phyloP scores from a whole-genome alignment of 2,888 invertebrate species.

The Mayetiola destructor region DNA sequence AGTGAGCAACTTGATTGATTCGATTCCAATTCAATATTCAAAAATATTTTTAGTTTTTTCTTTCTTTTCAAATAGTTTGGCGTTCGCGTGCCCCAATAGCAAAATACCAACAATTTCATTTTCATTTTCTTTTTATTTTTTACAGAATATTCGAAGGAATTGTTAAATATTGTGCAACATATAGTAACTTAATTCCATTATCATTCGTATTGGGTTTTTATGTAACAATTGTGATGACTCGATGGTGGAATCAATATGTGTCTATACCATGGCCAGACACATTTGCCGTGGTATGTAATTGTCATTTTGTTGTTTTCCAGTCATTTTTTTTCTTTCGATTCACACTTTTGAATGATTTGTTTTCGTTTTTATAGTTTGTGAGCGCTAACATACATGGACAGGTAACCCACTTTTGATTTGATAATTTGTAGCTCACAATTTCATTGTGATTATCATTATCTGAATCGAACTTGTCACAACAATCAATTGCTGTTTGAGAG shows the following conservation, averaged over 20 bases:
- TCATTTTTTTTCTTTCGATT: no score
- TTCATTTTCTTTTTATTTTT: conserved; percentile 19
- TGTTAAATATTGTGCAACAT: conserved; percentile 70
- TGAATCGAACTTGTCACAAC: no score
- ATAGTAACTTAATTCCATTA: conserved; percentile 75
- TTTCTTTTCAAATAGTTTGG: no score
- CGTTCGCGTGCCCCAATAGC: no score
- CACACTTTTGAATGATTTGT: no score
- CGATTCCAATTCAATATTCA: neutral
- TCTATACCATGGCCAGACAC: conserved; percentile 66
- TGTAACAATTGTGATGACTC: conserved; percentile 79
- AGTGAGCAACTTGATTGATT: conserved; percentile 36
- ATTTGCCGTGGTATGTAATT: no score
- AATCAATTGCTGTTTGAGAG: no score
- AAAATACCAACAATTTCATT: neutral
- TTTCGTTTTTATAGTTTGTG: no score
- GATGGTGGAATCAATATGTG: conserved; percentile 79
- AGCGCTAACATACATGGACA: conserved; percentile 71
- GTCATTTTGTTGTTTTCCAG: no score
- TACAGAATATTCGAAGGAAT: conserved; percentile 66
- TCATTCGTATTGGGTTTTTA: conserved; percentile 92
- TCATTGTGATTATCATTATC: no score
- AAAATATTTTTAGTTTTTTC: neutral
- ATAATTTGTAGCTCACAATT: neutral
- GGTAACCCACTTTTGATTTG: conserved; percentile 31